These are phyloP conservation scores for Anadara kagoshimensis DNA, from an alignment of 1,140 invertebrate species.

Conservation along the genomic window DNA sequence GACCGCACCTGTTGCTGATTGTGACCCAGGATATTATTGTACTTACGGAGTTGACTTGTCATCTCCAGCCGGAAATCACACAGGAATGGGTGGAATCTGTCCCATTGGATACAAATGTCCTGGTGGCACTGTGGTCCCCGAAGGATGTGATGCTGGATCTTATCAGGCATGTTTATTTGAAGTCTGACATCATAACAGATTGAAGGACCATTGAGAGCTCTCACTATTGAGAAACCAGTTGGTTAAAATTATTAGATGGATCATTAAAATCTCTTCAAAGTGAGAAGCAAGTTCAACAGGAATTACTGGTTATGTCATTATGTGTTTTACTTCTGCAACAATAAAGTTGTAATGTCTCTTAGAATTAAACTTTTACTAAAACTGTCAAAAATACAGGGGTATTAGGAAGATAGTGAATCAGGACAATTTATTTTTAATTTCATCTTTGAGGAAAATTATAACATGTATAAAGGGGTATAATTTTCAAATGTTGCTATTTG, in stretches of 20 bases:
- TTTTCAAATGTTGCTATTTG: no score
- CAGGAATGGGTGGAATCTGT: conserved; percentile 67
- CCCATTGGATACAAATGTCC: conserved; percentile 66
- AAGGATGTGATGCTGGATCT: conserved; percentile 61
- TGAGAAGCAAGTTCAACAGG: no score
- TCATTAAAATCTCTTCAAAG: no score
- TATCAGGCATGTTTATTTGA: conserved; percentile 59
- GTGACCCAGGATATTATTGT: conserved; percentile 65
- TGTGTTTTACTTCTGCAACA: no score
- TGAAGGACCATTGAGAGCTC: not conserved
- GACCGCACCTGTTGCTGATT: conserved; percentile 59
- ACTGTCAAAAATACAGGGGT: no score
- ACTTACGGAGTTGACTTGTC: conserved; percentile 61
- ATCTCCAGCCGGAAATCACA: conserved; percentile 60
- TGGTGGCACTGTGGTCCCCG: conserved; percentile 51
- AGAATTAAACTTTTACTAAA: no score
- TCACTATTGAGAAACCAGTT: not conserved
- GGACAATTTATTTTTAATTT: no score
- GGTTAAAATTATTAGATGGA: not conserved
- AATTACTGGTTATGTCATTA: not conserved
- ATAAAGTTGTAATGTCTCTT: no score
- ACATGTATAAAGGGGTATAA: no score
- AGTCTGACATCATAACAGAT: not conserved
- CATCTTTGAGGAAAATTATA: no score
- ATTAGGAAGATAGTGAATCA: no score